Percentiles rank a stretch among this genome's conserved stretches.
Conservation (phyloP, 2,888 invertebrate species). For the Argynnis bischoffii region DNA sequence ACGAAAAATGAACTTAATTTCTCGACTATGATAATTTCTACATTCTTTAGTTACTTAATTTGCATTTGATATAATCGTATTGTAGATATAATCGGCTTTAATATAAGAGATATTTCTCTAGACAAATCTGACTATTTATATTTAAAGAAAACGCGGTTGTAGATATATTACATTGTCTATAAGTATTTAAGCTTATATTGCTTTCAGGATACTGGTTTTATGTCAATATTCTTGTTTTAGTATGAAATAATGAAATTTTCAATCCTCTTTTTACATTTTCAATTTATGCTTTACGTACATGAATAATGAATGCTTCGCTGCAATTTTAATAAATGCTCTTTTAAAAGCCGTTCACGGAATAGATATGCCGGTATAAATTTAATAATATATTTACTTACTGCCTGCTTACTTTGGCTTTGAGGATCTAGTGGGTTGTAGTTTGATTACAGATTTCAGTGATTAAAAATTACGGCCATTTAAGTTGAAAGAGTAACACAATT, state of each 20-base stretch:
- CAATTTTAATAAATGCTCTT: slow-evolving; percentile 9
- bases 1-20: slow-evolving; percentile 7
- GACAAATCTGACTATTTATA: too few relatives aligned
- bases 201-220: neutral
- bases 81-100: too few relatives aligned
- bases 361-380: neutral
- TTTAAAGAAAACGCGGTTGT: neutral
- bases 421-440: too few relatives aligned
- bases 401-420: neutral
- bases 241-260: slow-evolving; percentile 3
- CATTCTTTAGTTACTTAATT: neutral
- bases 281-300: neutral
- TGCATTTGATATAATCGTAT: neutral
- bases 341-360: slow-evolving; percentile 2
- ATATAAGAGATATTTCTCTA: too few relatives aligned
- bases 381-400: neutral
- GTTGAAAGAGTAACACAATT: too few relatives aligned
- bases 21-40: neutral
- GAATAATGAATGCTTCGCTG: slow-evolving; percentile 8
- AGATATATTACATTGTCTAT: neutral
- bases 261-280: neutral
- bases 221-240: neutral
- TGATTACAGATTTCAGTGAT: too few relatives aligned
- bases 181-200: neutral
- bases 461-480: too few relatives aligned